A percentile compares a stretch with the other conserved stretches of the same genome.
Conservation (phyloP, 2,113 vertebrate species). For the Paratilapia polleni region DNA sequence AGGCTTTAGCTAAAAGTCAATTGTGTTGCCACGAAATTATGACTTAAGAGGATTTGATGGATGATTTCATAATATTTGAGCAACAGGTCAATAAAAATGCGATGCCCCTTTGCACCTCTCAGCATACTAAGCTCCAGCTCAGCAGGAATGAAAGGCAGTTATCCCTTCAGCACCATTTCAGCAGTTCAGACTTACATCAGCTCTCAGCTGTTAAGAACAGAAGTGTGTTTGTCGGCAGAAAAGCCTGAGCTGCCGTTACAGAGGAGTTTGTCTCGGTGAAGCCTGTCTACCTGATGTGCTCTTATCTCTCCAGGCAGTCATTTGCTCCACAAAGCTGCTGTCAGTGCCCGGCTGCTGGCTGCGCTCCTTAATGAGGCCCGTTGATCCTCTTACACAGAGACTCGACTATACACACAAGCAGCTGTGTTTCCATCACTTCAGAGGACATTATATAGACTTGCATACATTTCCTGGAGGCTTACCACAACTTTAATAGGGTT, state of each 20-base stretch:
- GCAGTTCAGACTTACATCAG: background rate
- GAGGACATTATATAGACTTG: background rate
- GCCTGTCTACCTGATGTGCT: conserved; percentile 19
- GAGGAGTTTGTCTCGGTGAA: background rate
- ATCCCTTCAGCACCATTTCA: background rate
- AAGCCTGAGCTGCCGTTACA: background rate
- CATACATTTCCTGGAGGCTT: fast-evolving
- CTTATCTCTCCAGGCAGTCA: conserved; percentile 32
- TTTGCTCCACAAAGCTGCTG: conserved; percentile 34
- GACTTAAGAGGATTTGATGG: conserved; percentile 8
- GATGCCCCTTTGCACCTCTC: background rate
- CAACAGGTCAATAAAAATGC: conserved; percentile 2
- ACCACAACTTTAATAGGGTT: background rate
- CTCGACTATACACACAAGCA: background rate
- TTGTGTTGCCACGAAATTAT: background rate
- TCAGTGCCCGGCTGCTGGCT: background rate
- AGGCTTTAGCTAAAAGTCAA: background rate
- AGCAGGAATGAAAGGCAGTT: conserved; percentile 6
- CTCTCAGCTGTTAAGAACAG: background rate
- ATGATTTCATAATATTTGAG: background rate
- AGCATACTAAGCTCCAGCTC: background rate
- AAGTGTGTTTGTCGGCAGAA: background rate
- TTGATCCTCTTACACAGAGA: conserved; percentile 30
- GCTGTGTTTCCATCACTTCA: background rate
- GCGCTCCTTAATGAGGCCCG: conserved; percentile 17